A percentile compares a stretch with the other conserved stretches of the same genome.
phyloP scores from a whole-genome alignment of 2,113 vertebrate genomes.

The Ondatra zibethicus region DNA sequence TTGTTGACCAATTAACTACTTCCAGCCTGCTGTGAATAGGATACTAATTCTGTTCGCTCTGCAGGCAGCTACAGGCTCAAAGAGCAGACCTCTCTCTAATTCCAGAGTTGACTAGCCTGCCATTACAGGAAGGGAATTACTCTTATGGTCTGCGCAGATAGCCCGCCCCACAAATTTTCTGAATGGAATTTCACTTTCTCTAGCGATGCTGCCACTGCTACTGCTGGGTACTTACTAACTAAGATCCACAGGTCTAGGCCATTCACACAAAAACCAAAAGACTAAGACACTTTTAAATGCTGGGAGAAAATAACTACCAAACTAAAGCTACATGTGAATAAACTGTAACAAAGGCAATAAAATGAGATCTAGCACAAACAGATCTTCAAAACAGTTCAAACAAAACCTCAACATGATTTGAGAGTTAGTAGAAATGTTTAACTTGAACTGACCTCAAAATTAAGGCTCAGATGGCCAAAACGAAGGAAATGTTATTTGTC shows the following conservation, averaged over 20 bases:
- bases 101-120: background rate
- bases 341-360: background rate
- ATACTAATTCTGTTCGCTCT: slow-evolving; percentile 13
- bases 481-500: background rate
- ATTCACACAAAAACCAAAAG: slow-evolving; percentile 1
- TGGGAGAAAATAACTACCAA: background rate
- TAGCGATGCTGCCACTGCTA: background rate
- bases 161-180: background rate
- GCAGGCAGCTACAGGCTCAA: background rate
- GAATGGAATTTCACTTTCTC: background rate
- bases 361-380: background rate
- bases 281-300: background rate
- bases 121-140: background rate
- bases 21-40: background rate
- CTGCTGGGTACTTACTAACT: background rate
- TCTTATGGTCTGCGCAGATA: background rate
- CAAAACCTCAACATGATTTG: background rate
- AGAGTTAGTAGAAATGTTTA: background rate
- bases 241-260: background rate
- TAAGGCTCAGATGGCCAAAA: background rate
- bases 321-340: slow-evolving; percentile 40
- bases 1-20: background rate
- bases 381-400: slow-evolving; percentile 11
- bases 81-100: background rate
- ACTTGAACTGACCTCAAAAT: background rate